These are phyloP conservation scores for Manacus vitellinus DNA, from an alignment of 2,113 vertebrate species.

Conservation along the genomic window DNA sequence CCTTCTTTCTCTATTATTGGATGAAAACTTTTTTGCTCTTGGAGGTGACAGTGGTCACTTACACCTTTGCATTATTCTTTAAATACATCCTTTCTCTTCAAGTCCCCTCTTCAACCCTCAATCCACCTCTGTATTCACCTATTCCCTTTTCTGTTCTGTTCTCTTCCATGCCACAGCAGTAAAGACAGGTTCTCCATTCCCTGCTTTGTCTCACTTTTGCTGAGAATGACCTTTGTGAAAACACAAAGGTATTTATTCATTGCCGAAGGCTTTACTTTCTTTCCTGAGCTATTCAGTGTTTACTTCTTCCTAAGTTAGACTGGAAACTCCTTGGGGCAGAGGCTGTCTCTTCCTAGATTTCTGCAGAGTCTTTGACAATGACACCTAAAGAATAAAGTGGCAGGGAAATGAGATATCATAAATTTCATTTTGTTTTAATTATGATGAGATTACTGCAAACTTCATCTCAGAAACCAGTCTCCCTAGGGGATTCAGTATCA, in stretches of 20 bases:
- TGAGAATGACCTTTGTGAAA: slow-evolving; percentile 13
- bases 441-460: slow-evolving; percentile 43
- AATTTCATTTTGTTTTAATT: slow-evolving; percentile 57
- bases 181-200: neutral
- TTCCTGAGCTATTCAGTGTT: neutral
- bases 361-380: neutral
- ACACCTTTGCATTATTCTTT: neutral
- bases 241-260: neutral
- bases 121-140: neutral
- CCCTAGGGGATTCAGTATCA: slow-evolving; percentile 8
- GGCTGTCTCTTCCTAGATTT: neutral
- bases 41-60: neutral
- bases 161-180: neutral
- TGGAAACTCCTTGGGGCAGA: neutral
- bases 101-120: neutral
- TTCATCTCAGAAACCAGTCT: slow-evolving; percentile 22
- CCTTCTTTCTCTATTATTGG: neutral
- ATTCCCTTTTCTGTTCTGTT: neutral
- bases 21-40: neutral
- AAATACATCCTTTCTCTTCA: neutral
- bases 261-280: neutral
- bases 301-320: neutral
- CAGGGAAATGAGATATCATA: neutral
- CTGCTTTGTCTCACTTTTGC: neutral
- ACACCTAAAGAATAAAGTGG: slow-evolving; percentile 23